phyloP scores from a whole-genome alignment of 2,888 invertebrate genomes.

The Pristionchus exspectatus region DNA sequence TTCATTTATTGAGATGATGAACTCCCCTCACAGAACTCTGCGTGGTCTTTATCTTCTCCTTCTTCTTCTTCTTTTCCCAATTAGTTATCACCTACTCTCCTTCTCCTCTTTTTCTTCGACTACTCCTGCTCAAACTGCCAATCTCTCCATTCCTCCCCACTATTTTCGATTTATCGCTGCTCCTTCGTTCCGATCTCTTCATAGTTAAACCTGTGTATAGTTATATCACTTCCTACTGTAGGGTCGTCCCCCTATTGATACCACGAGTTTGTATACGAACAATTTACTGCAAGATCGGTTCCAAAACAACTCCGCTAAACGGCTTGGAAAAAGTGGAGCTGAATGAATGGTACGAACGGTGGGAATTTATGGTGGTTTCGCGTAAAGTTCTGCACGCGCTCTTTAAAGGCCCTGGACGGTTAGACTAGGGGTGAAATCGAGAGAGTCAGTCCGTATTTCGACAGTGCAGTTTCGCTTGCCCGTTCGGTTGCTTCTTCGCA shows the following conservation, averaged over 20 bases:
- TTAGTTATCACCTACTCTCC: constrained; percentile 36
- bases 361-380: background rate
- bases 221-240: background rate
- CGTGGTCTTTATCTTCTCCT: background rate
- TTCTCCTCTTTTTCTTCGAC: background rate
- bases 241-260: background rate
- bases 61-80: background rate
- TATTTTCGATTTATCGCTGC: background rate
- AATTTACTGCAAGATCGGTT: constrained; percentile 13
- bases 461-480: background rate
- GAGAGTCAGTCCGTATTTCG: background rate
- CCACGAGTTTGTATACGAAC: background rate
- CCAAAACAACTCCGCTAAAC: background rate
- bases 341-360: background rate
- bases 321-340: background rate
- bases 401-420: background rate
- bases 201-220: constrained; percentile 9
- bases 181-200: background rate
- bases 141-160: constrained; percentile 6
- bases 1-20: background rate
- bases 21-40: background rate
- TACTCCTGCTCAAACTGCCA: background rate
- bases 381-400: no score
- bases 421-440: background rate
- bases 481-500: background rate